Base-by-base conservation (phyloP, 2,888 invertebrate genomes). In the Apodemia mormo region DNA sequence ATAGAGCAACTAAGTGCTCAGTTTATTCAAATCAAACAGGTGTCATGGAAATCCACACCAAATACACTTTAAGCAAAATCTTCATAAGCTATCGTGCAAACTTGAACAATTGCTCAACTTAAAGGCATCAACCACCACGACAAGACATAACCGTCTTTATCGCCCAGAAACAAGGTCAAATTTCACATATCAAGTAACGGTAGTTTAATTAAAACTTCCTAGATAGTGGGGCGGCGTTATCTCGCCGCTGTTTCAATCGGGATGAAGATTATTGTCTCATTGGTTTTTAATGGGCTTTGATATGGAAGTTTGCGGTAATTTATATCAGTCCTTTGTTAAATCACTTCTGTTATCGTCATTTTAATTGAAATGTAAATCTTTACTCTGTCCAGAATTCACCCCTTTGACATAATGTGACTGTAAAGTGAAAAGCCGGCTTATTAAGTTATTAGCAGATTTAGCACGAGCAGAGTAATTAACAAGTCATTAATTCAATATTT, bases 171-270 rank as follows among this genome's bases (percentile, higher is more conserved):
- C 33, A 33, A 61, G 29, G 61, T 61, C 14, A 33, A 33, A 2
- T 30, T 33, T 33, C 33, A 1, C 61, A 61, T 14, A 33, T 33
- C 33, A 7, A 14, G 1, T 33, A 30, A 10, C 30, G 6, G 33
- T 61, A 61, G 61, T 61, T 61, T 61, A 61, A 61, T 61, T 61
- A 61, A 61, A 61, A 61, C 61, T 61, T 61, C 9, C 30, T 33
- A 61, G 61, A 61, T 61, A 61, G 61, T 61, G n/a, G 49, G 49
- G 49, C n/a, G n/a, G 49, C 49, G 61, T 61, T 61, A 61, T 61
- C 61, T 61, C 33, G 9, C 14, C 61, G 33, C 33, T 14, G 61
- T 61, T 61, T 61, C 61, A 61, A 61, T 61, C 61, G 61, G 33
- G 33, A 5, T 52, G 49, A 52, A 52, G 49, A 52, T 52, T 61